A percentile compares a stretch with the other conserved stretches of the same genome.
These are phyloP conservation scores for Trichonephila clavata DNA, from an alignment of 1,140 invertebrate genomes.

Conservation along the genomic window DNA sequence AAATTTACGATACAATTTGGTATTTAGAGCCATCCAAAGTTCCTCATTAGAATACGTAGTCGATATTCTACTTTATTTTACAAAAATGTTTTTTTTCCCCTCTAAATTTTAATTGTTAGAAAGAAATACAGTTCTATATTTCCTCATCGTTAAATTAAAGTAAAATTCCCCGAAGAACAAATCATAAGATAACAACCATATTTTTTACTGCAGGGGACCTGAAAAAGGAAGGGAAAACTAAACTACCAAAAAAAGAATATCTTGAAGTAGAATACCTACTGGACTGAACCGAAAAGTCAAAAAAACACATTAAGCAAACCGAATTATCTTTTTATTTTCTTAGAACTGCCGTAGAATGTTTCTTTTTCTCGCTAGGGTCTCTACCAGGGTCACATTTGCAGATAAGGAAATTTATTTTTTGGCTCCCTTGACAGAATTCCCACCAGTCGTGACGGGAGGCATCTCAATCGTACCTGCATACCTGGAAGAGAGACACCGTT, in stretches of 20 bases:
- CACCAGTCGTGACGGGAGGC: constrained; percentile 23
- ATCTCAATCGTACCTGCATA: constrained; percentile 50
- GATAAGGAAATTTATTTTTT: constrained; percentile 26
- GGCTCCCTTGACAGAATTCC: background rate
- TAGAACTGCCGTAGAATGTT: background rate
- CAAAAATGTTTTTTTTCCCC: too few relatives aligned
- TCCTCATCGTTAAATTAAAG: background rate
- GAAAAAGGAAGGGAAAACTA: background rate
- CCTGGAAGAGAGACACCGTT: constrained; percentile 1
- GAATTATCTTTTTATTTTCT: constrained; percentile 43
- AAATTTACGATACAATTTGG: too few relatives aligned
- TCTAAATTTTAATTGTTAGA: too few relatives aligned
- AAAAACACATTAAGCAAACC: constrained; percentile 31
- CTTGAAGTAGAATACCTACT: background rate
- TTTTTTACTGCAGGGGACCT: background rate
- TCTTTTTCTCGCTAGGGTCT: constrained; percentile 2
- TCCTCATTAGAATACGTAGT: too few relatives aligned
- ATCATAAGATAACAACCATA: background rate
- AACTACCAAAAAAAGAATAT: too few relatives aligned
- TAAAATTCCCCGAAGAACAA: background rate
- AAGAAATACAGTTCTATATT: too few relatives aligned
- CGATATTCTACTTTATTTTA: too few relatives aligned
- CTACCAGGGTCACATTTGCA: background rate
- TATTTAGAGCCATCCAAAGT: too few relatives aligned
- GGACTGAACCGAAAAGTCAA: background rate